A percentile compares a stretch with the other conserved stretches of the same genome.
Conservation (phyloP, 1,140 invertebrate genomes). For the Heliconius melpomene region DNA sequence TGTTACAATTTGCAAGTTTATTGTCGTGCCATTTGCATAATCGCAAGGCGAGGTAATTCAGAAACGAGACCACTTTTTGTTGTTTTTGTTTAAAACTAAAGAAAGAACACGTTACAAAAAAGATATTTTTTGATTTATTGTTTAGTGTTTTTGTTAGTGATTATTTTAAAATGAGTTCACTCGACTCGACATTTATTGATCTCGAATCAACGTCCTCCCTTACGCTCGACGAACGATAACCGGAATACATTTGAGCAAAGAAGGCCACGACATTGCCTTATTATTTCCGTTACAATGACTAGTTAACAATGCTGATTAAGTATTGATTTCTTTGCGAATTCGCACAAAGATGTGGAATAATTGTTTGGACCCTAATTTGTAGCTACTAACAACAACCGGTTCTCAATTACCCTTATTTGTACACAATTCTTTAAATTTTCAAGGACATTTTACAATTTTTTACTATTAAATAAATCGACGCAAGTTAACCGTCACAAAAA, state of each 20-base stretch:
- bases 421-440: constrained; percentile 51
- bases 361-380: constrained; percentile 61
- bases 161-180: constrained; percentile 52
- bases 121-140: constrained; percentile 76
- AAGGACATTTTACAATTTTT: constrained; percentile 44
- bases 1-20: constrained; percentile 74
- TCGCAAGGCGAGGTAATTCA: constrained; percentile 66
- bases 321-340: constrained; percentile 65
- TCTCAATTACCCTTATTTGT: constrained; percentile 62
- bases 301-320: constrained; percentile 69
- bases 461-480: not conserved
- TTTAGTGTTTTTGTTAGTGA: constrained; percentile 52
- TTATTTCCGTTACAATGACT: constrained; percentile 70
- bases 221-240: constrained; percentile 53
- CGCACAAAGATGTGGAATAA: constrained; percentile 52
- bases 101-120: constrained; percentile 72
- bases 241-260: constrained; percentile 56
- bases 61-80: constrained; percentile 70
- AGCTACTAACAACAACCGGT: constrained; percentile 52
- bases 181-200: constrained; percentile 60
- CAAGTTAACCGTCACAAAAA: constrained; percentile 43
- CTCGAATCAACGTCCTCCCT: constrained; percentile 54
- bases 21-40: constrained; percentile 78
- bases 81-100: constrained; percentile 65
- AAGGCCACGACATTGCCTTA: constrained; percentile 72